phyloP scores from a whole-genome alignment of 2,888 invertebrate genomes.

The Oscheius sp. region DNA sequence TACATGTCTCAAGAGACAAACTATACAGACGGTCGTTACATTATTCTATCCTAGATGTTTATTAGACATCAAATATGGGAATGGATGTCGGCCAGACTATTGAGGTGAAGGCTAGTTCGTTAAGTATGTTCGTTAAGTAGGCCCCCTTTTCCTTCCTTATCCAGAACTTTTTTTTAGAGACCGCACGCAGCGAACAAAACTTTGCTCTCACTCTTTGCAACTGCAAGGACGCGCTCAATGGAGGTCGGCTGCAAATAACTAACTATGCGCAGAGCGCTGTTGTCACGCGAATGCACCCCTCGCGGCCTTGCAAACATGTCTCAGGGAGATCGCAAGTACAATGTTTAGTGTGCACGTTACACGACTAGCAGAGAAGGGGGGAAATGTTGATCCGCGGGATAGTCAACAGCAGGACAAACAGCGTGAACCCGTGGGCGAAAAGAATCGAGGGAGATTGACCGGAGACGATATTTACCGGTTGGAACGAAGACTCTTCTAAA shows the following conservation, averaged over 20 bases:
- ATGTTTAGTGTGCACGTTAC: background rate
- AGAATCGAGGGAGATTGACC: background rate
- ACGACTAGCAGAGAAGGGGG: background rate
- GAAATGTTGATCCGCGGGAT: background rate
- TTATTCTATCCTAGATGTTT: no score
- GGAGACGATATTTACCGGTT: background rate
- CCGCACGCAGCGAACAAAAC: background rate
- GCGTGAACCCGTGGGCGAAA: background rate
- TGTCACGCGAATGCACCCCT: background rate
- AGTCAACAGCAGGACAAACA: background rate
- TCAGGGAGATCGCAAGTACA: background rate
- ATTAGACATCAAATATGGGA: no score
- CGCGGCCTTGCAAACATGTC: background rate
- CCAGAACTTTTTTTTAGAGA: background rate
- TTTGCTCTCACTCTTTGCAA: conserved; percentile 2
- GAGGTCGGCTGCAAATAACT: conserved; percentile 5
- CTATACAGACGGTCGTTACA: no score
- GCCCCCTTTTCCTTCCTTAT: background rate
- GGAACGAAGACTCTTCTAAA: background rate
- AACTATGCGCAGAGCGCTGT: conserved; percentile 2
- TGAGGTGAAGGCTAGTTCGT: no score
- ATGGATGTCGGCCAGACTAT: no score
- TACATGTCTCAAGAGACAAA: no score
- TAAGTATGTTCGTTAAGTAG: no score
- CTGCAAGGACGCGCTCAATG: background rate